Conservation (phyloP, 2,797 vertebrate species). For the Mus minutoides region DNA sequence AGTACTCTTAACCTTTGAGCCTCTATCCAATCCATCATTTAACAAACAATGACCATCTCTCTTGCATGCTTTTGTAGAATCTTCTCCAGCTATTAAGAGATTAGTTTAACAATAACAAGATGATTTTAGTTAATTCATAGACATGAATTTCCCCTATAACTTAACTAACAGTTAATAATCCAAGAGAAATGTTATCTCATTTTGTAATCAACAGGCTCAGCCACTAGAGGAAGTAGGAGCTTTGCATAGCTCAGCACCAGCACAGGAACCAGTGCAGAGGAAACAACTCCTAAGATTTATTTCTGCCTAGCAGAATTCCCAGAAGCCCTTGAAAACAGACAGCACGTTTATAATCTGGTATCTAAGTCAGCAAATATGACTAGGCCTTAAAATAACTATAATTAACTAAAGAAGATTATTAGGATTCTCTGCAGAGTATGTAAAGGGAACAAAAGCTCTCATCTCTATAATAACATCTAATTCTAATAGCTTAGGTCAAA, state of each 20-base stretch:
- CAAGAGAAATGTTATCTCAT: background rate
- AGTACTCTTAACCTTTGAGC: background rate
- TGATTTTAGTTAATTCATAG: background rate
- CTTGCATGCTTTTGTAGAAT: background rate
- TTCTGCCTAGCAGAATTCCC: background rate
- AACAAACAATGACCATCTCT: background rate
- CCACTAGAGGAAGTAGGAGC: conserved; percentile 79
- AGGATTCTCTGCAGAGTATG: background rate
- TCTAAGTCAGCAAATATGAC: background rate
- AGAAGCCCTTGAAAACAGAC: background rate
- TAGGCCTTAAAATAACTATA: background rate
- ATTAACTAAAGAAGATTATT: background rate
- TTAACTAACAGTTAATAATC: background rate
- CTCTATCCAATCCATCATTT: too few relatives aligned
- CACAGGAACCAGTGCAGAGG: background rate
- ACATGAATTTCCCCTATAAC: background rate
- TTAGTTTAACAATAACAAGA: background rate
- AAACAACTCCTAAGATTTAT: background rate
- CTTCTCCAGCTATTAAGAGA: background rate
- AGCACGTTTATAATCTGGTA: conserved; percentile 26
- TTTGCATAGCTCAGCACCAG: conserved; percentile 34
- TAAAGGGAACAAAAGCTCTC: background rate
- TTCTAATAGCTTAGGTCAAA: conserved; percentile 45
- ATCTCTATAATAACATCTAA: background rate
- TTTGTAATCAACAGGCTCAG: conserved; percentile 60